Base-by-base conservation (phyloP, 1,140 invertebrate species). In the Papilio xuthus region DNA sequence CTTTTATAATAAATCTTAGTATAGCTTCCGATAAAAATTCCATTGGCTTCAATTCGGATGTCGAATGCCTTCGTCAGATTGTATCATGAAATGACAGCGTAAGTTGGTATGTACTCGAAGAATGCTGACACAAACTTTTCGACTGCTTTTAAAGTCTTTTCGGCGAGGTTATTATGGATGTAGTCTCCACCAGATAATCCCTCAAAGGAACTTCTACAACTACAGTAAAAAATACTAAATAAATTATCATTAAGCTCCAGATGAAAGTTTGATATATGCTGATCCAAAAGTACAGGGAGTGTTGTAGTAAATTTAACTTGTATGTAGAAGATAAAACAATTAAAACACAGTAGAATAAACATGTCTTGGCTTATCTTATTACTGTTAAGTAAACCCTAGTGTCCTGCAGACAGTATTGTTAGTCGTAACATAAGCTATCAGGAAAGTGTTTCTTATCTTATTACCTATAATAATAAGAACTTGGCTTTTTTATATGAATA, bases 41-140 rank as follows among this genome's bases (percentile, higher is more conserved):
- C 47, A 15, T 75, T n/a, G 47, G 15, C 60, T 32, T 56, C 53
- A 60, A 42, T 10, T 41, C 53, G 53, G 53, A 76, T 63, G 50
- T 20, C 74, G 32, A 67, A 76, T 60, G 37, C 32, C 47, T 28
- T 53, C 56, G 53, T 76, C 74, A 76, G 74, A 76, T 76, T 32
- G 53, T 76, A 76, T 76, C 74, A 42, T 9, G 53, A 12, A 60
- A 37, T 76, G 74, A 76, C 74, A 63, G 74, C 32, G 18, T 37
- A n/a, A 37, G 53, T 47, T 20, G 42, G 20, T 28, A n/a, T 15
- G 23, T 56, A 26, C 47, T 75, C 50, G 8, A 75, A 56, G 50
- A 75, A 75, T 56, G 44, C 73, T 56, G 23, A 50, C 50, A 32
- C 28, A 28, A 75, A 60, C 50, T 32, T n/a, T n/a, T 50, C 23